Evolutionary conservation across 2,113 vertebrate species (phyloP).

Genomic region (Solenodon paradoxus): DNA sequence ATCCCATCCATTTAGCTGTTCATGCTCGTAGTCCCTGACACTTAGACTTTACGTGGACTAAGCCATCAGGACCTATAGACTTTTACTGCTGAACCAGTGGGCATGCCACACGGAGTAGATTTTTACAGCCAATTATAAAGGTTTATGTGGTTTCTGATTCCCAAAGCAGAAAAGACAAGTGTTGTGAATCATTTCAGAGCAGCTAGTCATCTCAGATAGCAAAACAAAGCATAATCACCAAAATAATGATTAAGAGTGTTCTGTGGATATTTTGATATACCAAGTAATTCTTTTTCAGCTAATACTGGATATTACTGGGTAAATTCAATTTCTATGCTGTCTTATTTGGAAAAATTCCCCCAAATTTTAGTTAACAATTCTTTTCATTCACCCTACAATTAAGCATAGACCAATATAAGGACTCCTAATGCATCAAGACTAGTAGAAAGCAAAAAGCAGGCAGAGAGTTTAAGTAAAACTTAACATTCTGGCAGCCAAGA

Average conservation of each 20-base stretch:
- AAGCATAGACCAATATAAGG: neutral
- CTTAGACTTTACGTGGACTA: too few relatives aligned
- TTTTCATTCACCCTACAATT: neutral
- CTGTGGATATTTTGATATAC: neutral
- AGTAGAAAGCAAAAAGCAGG: neutral
- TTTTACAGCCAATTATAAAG: neutral
- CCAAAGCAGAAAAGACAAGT: neutral
- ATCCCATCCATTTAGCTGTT: too few relatives aligned
- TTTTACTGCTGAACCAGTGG: too few relatives aligned
- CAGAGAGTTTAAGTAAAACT: neutral
- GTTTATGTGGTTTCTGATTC: neutral
- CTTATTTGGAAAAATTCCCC: neutral
- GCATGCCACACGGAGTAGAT: neutral
- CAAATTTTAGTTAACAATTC: neutral
- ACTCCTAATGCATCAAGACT: neutral
- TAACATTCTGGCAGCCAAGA: neutral
- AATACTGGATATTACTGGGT: neutral
- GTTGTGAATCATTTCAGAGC: neutral
- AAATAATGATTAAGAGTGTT: neutral
- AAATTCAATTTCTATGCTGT: conserved; percentile 4
- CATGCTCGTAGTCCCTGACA: too few relatives aligned
- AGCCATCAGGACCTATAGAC: too few relatives aligned
- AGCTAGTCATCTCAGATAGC: neutral
- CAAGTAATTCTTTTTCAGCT: conserved; percentile 3
- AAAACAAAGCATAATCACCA: neutral